Evolutionary conservation across 1,140 invertebrate species (phyloP).

Genomic region (Cherax destructor): DNA sequence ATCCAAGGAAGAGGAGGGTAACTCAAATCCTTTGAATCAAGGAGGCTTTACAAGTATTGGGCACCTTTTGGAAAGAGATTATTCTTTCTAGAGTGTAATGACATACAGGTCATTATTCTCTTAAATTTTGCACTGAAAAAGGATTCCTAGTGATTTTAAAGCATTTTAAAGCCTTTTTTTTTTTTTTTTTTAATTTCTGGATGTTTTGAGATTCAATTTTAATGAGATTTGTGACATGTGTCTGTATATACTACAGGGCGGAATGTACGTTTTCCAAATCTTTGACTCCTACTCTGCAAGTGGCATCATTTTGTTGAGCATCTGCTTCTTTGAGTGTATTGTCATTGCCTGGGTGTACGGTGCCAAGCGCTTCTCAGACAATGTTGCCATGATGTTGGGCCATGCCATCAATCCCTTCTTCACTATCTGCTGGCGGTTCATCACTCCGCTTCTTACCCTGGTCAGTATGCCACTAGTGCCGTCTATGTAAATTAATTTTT

Average conservation of each 20-base stretch:
- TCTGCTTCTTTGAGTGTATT: slow-evolving; percentile 77
- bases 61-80: too few relatives aligned
- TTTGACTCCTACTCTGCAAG: slow-evolving; percentile 81
- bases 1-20: too few relatives aligned
- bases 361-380: slow-evolving; percentile 75
- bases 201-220: background rate
- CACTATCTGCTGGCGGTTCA: slow-evolving; percentile 76
- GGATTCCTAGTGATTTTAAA: too few relatives aligned
- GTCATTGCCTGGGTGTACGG: slow-evolving; percentile 79
- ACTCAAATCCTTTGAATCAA: too few relatives aligned
- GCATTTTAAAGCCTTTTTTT: too few relatives aligned
- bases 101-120: too few relatives aligned
- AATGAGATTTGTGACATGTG: background rate
- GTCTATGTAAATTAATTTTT: too few relatives aligned
- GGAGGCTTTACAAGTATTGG: too few relatives aligned
- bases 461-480: slow-evolving; percentile 73
- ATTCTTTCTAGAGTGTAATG: too few relatives aligned
- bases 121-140: too few relatives aligned
- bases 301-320: slow-evolving; percentile 78
- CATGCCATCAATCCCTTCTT: slow-evolving; percentile 76
- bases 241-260: slow-evolving; percentile 76
- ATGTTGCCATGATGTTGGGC: slow-evolving; percentile 78
- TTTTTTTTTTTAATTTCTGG: too few relatives aligned
- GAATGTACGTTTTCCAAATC: slow-evolving; percentile 80
- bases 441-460: slow-evolving; percentile 77